phyloP scores from a whole-genome alignment of 2,797 vertebrate species.

The Phylloscopus collybita region DNA sequence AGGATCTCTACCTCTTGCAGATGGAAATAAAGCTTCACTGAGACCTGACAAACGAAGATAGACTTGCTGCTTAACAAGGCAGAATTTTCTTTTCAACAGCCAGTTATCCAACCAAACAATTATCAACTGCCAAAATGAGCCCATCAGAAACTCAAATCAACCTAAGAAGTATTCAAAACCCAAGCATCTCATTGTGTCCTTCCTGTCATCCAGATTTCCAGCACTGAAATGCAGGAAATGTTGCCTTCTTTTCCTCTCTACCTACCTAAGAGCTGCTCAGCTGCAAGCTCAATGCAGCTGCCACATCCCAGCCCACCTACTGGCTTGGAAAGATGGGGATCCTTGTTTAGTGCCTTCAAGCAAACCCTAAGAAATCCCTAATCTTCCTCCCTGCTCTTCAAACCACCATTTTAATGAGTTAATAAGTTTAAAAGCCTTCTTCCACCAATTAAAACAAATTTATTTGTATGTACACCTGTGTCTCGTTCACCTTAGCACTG shows the following conservation, averaged over 20 bases:
- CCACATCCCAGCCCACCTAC: background rate
- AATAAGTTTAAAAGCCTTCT: background rate
- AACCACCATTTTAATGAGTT: background rate
- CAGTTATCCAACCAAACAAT: background rate
- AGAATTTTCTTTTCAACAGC: background rate
- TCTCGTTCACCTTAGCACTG: too few relatives aligned
- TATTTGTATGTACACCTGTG: rapidly evolving
- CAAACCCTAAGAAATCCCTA: background rate
- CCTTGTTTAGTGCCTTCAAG: background rate
- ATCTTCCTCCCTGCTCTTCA: background rate
- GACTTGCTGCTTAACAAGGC: background rate
- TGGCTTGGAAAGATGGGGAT: background rate
- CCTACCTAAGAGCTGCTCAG: background rate
- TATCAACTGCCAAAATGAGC: background rate
- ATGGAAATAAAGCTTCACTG: background rate
- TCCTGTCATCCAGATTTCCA: background rate
- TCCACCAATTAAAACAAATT: background rate
- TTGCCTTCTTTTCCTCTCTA: background rate
- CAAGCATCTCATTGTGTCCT: background rate
- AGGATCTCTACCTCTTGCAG: background rate
- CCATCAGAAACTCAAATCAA: background rate
- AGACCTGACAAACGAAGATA: background rate
- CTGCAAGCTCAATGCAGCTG: background rate
- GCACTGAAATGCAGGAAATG: background rate
- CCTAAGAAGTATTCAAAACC: background rate